Percentiles rank a stretch among this genome's conserved stretches.
These are phyloP conservation scores for Lipotes vexillifer DNA, from an alignment of 2,113 vertebrate genomes.

Conservation along the genomic window DNA sequence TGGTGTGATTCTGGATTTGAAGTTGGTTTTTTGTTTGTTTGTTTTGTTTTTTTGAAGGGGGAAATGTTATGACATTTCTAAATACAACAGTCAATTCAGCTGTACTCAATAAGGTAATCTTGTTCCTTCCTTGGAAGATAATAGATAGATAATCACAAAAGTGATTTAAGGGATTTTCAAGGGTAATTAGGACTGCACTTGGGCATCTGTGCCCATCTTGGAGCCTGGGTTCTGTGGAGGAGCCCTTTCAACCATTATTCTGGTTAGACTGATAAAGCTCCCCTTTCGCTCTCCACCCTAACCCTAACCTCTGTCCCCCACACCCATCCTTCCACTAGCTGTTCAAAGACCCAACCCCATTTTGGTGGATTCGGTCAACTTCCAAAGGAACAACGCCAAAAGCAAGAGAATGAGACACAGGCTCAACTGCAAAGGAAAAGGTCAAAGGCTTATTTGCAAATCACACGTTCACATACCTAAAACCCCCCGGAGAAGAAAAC, in stretches of 20 bases:
- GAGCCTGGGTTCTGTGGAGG: background rate
- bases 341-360: background rate
- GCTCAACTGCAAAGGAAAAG: background rate
- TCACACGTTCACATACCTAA: accelerated
- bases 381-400: background rate
- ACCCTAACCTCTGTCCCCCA: background rate
- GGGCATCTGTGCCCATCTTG: background rate
- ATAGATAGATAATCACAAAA: background rate
- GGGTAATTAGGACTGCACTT: background rate
- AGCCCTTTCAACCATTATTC: background rate
- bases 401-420: background rate
- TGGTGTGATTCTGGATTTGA: background rate
- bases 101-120: background rate
- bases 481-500: background rate
- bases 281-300: background rate
- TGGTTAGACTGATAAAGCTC: background rate
- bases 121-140: background rate
- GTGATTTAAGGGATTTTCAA: background rate
- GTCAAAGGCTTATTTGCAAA: background rate
- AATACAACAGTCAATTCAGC: background rate
- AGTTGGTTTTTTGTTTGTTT: background rate
- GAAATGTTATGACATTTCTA: background rate
- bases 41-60: background rate
- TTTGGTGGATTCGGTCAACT: background rate
- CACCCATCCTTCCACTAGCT: background rate